A percentile compares a stretch with the other conserved stretches of the same genome.
These are phyloP conservation scores for Magallana nippona DNA, from an alignment of 2,888 invertebrate species.

Conservation along the genomic window DNA sequence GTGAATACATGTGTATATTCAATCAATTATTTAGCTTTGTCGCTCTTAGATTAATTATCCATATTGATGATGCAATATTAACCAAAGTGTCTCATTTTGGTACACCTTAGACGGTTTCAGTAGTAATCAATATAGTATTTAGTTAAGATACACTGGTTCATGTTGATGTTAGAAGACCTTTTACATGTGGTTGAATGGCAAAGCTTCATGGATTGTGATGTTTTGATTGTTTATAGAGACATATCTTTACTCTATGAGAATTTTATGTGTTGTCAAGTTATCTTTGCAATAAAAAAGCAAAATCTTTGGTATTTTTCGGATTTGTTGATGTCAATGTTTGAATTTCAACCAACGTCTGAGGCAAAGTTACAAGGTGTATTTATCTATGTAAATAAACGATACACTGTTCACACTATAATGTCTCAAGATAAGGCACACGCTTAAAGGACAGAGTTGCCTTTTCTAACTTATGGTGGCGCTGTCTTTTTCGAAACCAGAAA, in stretches of 20 bases:
- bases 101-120: too few relatives aligned
- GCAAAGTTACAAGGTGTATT: too few relatives aligned
- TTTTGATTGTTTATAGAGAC: not conserved
- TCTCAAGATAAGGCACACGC: not conserved
- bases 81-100: too few relatives aligned
- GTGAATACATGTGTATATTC: too few relatives aligned
- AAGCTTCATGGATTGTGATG: constrained; percentile 17
- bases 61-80: too few relatives aligned
- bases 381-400: not conserved
- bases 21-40: too few relatives aligned
- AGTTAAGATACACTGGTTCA: too few relatives aligned
- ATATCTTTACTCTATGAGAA: not conserved
- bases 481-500: not conserved
- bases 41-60: too few relatives aligned
- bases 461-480: not conserved
- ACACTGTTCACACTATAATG: not conserved
- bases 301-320: not conserved
- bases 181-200: not conserved
- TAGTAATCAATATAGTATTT: too few relatives aligned
- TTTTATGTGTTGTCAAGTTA: constrained; percentile 17
- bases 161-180: not conserved
- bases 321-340: too few relatives aligned
- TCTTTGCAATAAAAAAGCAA: constrained; percentile 15
- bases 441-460: not conserved
- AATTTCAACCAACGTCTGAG: too few relatives aligned